A percentile compares a stretch with the other conserved stretches of the same genome.
These are phyloP conservation scores for Aleiodes alternator DNA, from an alignment of 2,888 invertebrate genomes.

Conservation along the genomic window DNA sequence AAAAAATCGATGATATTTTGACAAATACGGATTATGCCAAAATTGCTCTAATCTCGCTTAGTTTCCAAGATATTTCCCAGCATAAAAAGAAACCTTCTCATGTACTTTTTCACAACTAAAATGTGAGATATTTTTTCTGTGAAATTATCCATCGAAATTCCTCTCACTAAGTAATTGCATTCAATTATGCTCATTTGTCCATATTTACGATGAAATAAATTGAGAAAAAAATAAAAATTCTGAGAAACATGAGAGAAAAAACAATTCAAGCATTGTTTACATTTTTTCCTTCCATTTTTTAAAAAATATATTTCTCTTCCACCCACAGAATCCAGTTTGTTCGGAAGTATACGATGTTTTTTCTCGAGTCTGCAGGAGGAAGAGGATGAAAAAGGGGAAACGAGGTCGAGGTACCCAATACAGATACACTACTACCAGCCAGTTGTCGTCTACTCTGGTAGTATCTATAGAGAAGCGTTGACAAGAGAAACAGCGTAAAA, in stretches of 20 bases:
- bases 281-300: slow-evolving; percentile 7
- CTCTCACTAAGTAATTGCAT: no score
- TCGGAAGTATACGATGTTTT: slow-evolving; percentile 59
- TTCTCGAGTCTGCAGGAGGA: slow-evolving; percentile 52
- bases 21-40: no score
- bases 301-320: slow-evolving; percentile 2
- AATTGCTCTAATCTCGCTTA: no score
- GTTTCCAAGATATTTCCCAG: no score
- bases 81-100: no score
- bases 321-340: slow-evolving; percentile 28
- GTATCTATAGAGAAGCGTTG: slow-evolving; percentile 42
- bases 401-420: slow-evolving; percentile 31
- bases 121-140: no score
- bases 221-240: slow-evolving; percentile 1
- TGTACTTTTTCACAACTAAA: no score
- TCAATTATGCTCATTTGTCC: not conserved
- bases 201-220: not conserved
- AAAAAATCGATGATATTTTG: not conserved
- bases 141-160: no score
- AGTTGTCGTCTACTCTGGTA: slow-evolving; percentile 44
- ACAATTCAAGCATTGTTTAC: slow-evolving; percentile 8
- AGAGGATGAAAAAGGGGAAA: slow-evolving; percentile 10
- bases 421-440: slow-evolving; percentile 27
- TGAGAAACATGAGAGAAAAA: not conserved
- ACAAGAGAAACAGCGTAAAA: slow-evolving; percentile 19